These are phyloP conservation scores for Dendronephthya gigantea DNA, from an alignment of 64 coral and sea anemone genomes.

Conservation along the genomic window DNA sequence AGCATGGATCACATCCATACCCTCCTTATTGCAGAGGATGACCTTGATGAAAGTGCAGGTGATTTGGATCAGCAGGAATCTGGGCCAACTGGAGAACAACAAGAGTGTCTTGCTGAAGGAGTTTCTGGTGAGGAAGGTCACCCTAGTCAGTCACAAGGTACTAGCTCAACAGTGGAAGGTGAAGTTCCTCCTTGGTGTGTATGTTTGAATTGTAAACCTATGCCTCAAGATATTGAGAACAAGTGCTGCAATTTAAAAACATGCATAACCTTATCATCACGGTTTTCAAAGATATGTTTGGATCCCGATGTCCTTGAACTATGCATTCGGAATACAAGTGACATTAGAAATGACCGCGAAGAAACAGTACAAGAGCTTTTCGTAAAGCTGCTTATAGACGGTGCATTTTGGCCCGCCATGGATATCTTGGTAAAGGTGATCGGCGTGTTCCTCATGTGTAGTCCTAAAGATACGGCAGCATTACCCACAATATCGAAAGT, in stretches of 20 bases:
- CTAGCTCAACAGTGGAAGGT: neutral
- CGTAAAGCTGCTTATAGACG: slow-evolving; percentile 7
- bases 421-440: neutral
- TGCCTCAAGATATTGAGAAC: slow-evolving; percentile 36
- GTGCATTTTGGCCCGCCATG: slow-evolving; percentile 1
- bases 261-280: slow-evolving; percentile 19
- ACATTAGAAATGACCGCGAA: slow-evolving; percentile 1
- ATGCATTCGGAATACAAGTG: slow-evolving; percentile 11
- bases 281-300: slow-evolving; percentile 5
- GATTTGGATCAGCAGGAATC: neutral
- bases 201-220: neutral
- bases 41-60: neutral
- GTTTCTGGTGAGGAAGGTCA: neutral
- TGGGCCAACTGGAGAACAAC: neutral
- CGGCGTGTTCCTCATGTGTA: neutral
- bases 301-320: slow-evolving; percentile 10
- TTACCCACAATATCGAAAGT: neutral
- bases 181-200: slow-evolving; percentile 9
- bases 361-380: slow-evolving; percentile 3
- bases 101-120: neutral
- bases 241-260: slow-evolving; percentile 28
- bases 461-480: neutral
- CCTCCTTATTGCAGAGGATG: slow-evolving; percentile 17
- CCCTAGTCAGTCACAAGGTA: slow-evolving; percentile 9
- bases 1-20: too few species aligned